Conservation (phyloP, 2,888 invertebrate species). For the Drosophila recens region DNA sequence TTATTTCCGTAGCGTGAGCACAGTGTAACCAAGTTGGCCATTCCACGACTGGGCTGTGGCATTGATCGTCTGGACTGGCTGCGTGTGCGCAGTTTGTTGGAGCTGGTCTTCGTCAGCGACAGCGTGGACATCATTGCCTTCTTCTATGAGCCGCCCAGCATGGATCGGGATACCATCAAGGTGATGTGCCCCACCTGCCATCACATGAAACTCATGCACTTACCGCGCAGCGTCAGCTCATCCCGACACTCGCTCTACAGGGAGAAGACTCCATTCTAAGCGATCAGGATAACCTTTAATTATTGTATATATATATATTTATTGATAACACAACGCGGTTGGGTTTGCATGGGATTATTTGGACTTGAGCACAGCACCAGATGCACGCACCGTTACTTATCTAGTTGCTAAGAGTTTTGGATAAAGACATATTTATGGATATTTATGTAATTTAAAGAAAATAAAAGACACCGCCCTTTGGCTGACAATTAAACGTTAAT, state of each 20-base stretch:
- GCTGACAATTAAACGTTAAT: conserved; percentile 12
- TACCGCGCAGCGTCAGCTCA: conserved; percentile 69
- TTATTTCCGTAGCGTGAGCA: conserved; percentile 80
- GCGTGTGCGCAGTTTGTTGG: conserved; percentile 85
- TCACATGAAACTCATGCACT: conserved; percentile 66
- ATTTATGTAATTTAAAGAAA: conserved; percentile 55
- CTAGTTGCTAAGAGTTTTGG: conserved; percentile 50
- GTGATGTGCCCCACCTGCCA: conserved; percentile 69
- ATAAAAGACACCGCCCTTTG: conserved; percentile 51
- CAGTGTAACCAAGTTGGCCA: conserved; percentile 87
- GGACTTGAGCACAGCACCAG: conserved; percentile 47
- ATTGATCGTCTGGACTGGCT: conserved; percentile 88
- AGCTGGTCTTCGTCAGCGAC: conserved; percentile 86
- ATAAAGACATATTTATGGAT: conserved; percentile 46
- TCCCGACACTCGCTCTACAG: conserved; percentile 66
- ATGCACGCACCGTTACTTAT: conserved; percentile 70
- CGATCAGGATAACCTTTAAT: neutral
- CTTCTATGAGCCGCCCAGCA: conserved; percentile 82
- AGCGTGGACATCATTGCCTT: conserved; percentile 86
- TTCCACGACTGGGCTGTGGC: conserved; percentile 89
- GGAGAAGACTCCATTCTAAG: conserved; percentile 71
- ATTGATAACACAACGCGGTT: conserved; percentile 48
- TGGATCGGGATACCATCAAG: conserved; percentile 62
- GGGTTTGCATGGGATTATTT: conserved; percentile 55
- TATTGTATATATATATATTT: conserved; percentile 29